Base-by-base conservation (phyloP, 2,113 vertebrate genomes). In the Siniperca knerii region DNA sequence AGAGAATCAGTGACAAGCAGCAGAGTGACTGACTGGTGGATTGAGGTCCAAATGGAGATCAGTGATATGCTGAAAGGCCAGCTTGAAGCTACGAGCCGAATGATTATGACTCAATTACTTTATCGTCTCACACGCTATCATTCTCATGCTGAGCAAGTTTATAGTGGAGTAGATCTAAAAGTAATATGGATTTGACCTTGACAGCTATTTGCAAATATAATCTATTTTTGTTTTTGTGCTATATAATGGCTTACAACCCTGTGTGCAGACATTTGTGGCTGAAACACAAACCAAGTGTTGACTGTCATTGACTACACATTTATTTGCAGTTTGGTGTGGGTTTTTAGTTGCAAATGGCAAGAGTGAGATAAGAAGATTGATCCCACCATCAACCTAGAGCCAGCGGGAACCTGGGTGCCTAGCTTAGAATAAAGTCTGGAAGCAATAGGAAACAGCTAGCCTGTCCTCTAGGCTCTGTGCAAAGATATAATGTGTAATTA, bases 1-100 rank as follows among this genome's bases (percentile, higher is more conserved):
- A 74, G 69, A 68, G 48, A 74, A 83, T 76, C 61, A 44, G 33
- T 89, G 75, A 74, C 8, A 20, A 58, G 79, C 65, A 29, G 60
- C 20, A 0, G 46, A 76, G 69, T 70, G 62, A 83, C 61, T 74
- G 82, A 77, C 79, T 68, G 71, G 40, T 65, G 65, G 18, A 77
- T 74, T 75, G 69, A 67, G 61, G 70, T 75, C 80, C 71, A 84
- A 84, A 87, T 82, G 60, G 74, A 89, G 50, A 69, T 86, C 77
- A 77, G 54, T 42, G 67, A 74, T 80, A 37, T 33, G 55, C 61
- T 29, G 80, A 65, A 70, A 69, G 67, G 40, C 40, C 72, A 55
- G 74, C 72, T 70, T 60, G 76, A 82, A 81, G 71, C 67, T 61
- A 77, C 54, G 60, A 70, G 69, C 65, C 55, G 67, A 81, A 79